Conservation (phyloP, 2,797 vertebrate species). For the Buphagus erythrorhynchus region DNA sequence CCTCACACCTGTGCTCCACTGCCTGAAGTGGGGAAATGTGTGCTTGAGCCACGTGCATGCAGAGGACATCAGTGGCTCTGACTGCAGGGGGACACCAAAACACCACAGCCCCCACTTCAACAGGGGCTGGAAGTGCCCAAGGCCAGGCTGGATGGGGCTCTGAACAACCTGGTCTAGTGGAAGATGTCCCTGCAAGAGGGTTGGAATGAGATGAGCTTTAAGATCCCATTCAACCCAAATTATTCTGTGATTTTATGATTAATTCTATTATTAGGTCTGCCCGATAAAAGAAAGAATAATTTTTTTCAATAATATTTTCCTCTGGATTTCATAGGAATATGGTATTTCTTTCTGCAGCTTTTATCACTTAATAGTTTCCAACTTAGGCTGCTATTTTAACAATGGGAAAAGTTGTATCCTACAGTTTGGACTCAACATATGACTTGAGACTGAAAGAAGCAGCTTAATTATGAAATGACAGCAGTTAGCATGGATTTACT, state of each 20-base stretch:
- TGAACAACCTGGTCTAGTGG: neutral
- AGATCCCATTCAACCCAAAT: neutral
- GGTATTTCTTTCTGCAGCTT: neutral
- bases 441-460: neutral
- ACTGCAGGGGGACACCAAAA: neutral
- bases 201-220: neutral
- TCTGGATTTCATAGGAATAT: neutral
- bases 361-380: neutral
- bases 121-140: neutral
- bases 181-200: neutral
- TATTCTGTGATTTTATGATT: neutral
- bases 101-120: neutral
- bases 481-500: neutral
- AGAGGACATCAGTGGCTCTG: neutral
- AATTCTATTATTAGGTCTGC: neutral
- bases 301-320: neutral
- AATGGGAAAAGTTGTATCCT: neutral
- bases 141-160: neutral
- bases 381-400: neutral
- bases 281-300: neutral
- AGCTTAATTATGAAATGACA: neutral
- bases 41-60: accelerated
- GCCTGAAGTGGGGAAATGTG: neutral
- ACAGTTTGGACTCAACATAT: neutral
- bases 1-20: neutral